These are phyloP conservation scores for Oreochromis aureus DNA, from an alignment of 2,113 vertebrate species.

Conservation along the genomic window DNA sequence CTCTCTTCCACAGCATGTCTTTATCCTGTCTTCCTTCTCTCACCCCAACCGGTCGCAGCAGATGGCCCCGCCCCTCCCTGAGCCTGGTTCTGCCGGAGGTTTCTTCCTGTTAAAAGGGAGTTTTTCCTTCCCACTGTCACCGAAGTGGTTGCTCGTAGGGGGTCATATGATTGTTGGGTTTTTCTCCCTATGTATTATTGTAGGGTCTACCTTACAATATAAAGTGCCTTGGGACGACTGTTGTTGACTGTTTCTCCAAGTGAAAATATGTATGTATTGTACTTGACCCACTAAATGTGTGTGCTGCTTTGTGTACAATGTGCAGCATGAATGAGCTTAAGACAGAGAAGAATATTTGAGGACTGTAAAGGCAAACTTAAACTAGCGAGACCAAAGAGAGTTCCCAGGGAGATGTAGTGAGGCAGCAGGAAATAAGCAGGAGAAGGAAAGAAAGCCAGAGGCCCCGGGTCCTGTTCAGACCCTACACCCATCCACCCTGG, in stretches of 20 bases:
- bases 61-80: not conserved
- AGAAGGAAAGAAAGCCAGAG: not conserved
- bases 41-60: not conserved
- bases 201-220: not conserved
- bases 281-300: not conserved
- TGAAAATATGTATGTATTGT: not conserved
- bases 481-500: not conserved
- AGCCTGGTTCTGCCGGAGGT: fast-evolving
- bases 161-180: fast-evolving
- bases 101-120: not conserved
- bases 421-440: not conserved
- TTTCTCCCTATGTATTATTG: not conserved
- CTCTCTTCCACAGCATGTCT: not conserved
- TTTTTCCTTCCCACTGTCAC: not conserved
- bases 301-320: not conserved
- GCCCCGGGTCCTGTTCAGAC: not conserved
- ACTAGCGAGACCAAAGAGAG: not conserved
- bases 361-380: not conserved
- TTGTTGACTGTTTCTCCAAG: not conserved
- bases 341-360: not conserved
- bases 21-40: not conserved
- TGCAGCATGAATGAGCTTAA: not conserved
- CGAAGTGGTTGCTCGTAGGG: not conserved
- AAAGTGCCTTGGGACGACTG: not conserved
- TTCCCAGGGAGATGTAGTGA: not conserved